Evolutionary conservation across 2,113 vertebrate genomes (phyloP).

Genomic region (Mormoops blainvillei): DNA sequence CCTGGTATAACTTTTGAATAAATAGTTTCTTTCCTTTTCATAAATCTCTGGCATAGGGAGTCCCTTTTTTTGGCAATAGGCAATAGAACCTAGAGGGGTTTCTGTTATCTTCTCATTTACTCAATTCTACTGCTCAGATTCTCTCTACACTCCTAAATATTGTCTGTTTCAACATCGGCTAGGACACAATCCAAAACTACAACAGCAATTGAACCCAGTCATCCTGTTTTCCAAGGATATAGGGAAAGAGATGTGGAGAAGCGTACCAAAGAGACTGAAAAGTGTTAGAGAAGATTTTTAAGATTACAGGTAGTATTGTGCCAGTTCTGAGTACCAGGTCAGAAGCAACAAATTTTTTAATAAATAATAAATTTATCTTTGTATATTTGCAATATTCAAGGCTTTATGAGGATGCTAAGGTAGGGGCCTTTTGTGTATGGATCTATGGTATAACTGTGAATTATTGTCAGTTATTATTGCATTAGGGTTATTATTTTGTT

Average conservation of each 20-base stretch:
- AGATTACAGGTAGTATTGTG: neutral
- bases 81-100: no score
- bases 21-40: no score
- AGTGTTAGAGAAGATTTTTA: neutral
- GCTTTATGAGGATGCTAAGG: rapidly evolving
- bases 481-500: neutral
- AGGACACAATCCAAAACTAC: neutral
- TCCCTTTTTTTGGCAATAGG: no score
- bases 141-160: neutral
- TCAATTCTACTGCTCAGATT: neutral
- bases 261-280: neutral
- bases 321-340: neutral
- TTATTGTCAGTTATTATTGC: neutral
- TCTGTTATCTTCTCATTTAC: neutral
- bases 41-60: no score
- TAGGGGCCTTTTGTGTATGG: neutral
- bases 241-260: neutral
- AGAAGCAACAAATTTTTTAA: neutral
- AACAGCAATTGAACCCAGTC: neutral
- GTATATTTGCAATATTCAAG: neutral
- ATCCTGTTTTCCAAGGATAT: neutral
- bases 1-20: no score
- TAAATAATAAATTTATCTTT: neutral
- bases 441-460: neutral
- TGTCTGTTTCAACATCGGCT: neutral